A percentile compares a stretch with the other conserved stretches of the same genome.
These are phyloP conservation scores for Eupeodes latifasciatus DNA, from an alignment of 2,888 invertebrate species.

Conservation along the genomic window DNA sequence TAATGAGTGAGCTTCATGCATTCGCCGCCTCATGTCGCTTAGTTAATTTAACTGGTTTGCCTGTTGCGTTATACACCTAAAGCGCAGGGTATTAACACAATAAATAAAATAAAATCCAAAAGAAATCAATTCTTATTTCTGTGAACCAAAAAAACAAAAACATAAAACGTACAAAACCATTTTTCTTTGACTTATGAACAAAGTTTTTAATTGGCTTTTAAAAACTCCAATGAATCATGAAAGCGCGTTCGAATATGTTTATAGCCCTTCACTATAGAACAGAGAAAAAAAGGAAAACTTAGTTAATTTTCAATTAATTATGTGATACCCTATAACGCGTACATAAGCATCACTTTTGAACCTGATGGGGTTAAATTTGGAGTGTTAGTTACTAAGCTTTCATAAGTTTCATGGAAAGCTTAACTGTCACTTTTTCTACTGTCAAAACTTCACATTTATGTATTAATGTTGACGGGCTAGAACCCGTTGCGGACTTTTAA, in stretches of 20 bases:
- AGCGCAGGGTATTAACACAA: conserved; percentile 54
- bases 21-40: conserved; percentile 49
- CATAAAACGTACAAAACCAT: conserved; percentile 10
- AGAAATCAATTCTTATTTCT: conserved; percentile 13
- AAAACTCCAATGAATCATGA: conserved; percentile 73
- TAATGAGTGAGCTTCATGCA: conserved; percentile 63
- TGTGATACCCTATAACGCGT: conserved; percentile 15
- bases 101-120: conserved; percentile 12
- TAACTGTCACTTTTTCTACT: too few species aligned
- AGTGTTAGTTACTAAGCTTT: too few species aligned
- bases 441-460: too few species aligned
- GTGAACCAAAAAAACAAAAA: conserved; percentile 3
- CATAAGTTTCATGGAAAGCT: too few species aligned
- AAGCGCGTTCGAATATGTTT: conserved; percentile 23
- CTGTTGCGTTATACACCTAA: conserved; percentile 59
- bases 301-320: neutral
- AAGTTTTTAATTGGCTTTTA: conserved; percentile 75
- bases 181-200: conserved; percentile 56
- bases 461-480: too few species aligned
- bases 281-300: neutral
- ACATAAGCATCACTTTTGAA: too few species aligned
- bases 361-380: too few species aligned
- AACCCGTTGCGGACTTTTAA: too few species aligned
- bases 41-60: conserved; percentile 66
- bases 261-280: conserved; percentile 7